A percentile compares a stretch with the other conserved stretches of the same genome.
Evolutionary conservation across 2,888 invertebrate species (phyloP).

Genomic region (Drosophila yooni): DNA sequence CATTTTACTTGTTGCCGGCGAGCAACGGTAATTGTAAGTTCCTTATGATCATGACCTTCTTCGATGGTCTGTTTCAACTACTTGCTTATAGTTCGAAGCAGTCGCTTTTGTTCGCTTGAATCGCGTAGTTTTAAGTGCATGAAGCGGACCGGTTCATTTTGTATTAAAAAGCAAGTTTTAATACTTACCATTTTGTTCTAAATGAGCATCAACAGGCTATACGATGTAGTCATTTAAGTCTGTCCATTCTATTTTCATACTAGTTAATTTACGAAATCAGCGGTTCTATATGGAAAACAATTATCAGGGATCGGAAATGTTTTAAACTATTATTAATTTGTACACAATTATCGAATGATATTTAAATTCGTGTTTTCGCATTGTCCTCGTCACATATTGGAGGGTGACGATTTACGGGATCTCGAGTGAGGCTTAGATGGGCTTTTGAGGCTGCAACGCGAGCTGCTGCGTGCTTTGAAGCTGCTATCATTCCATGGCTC

Average conservation of each 20-base stretch:
- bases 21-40: too few relatives aligned
- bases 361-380: slow-evolving; percentile 1
- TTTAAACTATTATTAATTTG: slow-evolving; percentile 1
- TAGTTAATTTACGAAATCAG: neutral
- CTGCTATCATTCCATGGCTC: slow-evolving; percentile 82
- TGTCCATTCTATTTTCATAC: neutral
- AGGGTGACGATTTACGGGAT: slow-evolving; percentile 83
- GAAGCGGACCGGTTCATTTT: too few relatives aligned
- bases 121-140: too few relatives aligned
- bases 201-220: neutral
- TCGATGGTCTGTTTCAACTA: too few relatives aligned
- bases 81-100: too few relatives aligned
- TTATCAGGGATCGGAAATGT: neutral
- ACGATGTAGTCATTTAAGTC: neutral
- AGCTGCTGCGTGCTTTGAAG: slow-evolving; percentile 74
- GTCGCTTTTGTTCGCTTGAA: too few relatives aligned
- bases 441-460: slow-evolving; percentile 82
- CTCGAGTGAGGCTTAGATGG: slow-evolving; percentile 82
- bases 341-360: slow-evolving; percentile 1
- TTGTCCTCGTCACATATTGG: slow-evolving; percentile 81
- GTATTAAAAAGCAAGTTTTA: neutral
- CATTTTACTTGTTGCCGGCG: too few relatives aligned
- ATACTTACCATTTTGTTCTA: neutral
- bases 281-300: slow-evolving; percentile 1
- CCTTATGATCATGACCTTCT: too few relatives aligned